A percentile compares a stretch with the other conserved stretches of the same genome.
These are phyloP conservation scores for Herpetotheres cachinnans DNA, from an alignment of 2,113 vertebrate species.

Conservation along the genomic window DNA sequence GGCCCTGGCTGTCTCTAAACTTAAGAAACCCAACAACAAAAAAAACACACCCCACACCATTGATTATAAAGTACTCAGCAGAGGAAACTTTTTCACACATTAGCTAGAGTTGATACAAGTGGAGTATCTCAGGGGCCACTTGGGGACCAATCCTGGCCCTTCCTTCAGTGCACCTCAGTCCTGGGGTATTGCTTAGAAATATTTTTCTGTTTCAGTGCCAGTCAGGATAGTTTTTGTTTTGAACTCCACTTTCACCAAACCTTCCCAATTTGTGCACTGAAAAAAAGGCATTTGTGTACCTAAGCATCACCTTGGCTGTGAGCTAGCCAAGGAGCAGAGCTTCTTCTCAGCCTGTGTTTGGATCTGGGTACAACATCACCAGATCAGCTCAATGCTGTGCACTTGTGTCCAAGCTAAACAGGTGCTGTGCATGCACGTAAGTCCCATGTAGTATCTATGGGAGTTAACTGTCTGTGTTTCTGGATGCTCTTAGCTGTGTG, in stretches of 20 bases:
- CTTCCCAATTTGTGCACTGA: neutral
- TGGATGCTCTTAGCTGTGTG: neutral
- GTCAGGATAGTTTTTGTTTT: neutral
- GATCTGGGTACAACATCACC: neutral
- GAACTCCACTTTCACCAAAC: neutral
- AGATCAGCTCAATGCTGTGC: neutral
- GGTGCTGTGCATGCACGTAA: accelerated
- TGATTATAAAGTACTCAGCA: neutral
- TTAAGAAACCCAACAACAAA: neutral
- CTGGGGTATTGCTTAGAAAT: neutral
- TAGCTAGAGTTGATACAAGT: neutral
- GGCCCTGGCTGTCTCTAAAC: neutral
- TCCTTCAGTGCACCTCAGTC: neutral
- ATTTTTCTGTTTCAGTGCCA: neutral
- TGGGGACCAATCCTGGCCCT: neutral
- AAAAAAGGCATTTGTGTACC: neutral
- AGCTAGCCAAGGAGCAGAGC: neutral
- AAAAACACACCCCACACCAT: neutral
- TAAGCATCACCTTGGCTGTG: neutral
- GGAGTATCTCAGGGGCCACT: neutral
- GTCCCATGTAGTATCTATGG: accelerated
- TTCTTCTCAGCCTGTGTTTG: neutral
- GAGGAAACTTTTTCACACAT: neutral
- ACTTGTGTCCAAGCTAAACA: neutral
- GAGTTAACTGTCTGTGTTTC: neutral